Evolutionary conservation across 2,888 invertebrate genomes (phyloP), one percentile per base, ranked within the genome.

Genomic region (Galerucella calmariensis): DNA sequence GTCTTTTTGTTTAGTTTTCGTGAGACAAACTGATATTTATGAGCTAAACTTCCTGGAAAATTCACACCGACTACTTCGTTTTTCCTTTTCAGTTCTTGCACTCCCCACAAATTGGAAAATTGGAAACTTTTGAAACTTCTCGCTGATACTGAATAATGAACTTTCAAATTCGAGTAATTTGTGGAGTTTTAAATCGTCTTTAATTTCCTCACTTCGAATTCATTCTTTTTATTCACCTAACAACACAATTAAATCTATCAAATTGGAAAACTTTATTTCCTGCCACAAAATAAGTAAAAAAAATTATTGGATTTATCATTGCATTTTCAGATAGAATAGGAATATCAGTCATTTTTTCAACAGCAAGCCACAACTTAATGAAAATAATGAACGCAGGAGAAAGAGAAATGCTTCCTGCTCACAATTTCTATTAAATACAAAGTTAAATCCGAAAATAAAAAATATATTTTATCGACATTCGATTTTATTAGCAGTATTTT

Each of bases 241-340:
- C 81, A 83, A 83, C 80, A 80, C 81, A 84, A 84, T 84, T 82
- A 82, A 83, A 82, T 80, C 81, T 80, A 82, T 82, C 20, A 80
- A 83, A 83, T 84, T 82, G 82, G 79, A 83, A 83, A 83, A 84
- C 78, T 84, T 84, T 80, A 77, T 76, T 77, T 75, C 63, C 77
- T 63, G 56, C 69, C 14, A n/a, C 56, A 44, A 46, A 53, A 27
- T 20, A 44, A 61, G 46, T 46, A 65, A 58, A 65, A 69, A 66
- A 44, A 59, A 44, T 73, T 69, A 73, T 75, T 75, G 66, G 72
- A 78, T 76, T 71, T 72, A 61, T 74, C 75, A 78, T 76, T 72
- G 73, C 35, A 41, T 76, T 78, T 46, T 12, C 9, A 46, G 46
- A 11, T 5, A 46, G 46, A 46, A 46, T 0, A 6, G 35, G 4